Evolutionary conservation across 2,113 vertebrate species (phyloP).

Genomic region (Ondatra zibethicus): DNA sequence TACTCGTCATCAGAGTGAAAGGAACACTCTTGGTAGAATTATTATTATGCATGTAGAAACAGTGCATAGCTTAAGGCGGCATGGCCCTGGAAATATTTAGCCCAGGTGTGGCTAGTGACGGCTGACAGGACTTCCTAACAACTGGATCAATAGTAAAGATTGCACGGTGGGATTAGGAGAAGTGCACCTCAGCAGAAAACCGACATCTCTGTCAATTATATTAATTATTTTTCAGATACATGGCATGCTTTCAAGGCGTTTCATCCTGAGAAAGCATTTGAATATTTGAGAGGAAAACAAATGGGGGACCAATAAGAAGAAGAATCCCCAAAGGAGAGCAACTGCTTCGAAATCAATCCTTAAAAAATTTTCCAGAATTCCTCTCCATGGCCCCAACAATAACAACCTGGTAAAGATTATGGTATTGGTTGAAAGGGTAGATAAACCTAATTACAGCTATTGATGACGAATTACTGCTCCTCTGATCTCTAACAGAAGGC

Average conservation of each 20-base stretch:
- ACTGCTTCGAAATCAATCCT: slow-evolving; percentile 50
- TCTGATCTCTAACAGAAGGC: slow-evolving; percentile 48
- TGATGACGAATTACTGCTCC: slow-evolving; percentile 70
- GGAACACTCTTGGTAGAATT: not conserved
- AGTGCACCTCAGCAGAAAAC: slow-evolving; percentile 71
- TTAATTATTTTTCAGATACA: slow-evolving; percentile 75
- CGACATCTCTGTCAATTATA: slow-evolving; percentile 71
- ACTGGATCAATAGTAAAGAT: slow-evolving; percentile 76
- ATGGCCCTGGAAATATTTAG: not conserved
- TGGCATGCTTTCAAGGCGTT: slow-evolving; percentile 47
- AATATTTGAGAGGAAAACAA: slow-evolving; percentile 66
- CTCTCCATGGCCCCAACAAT: slow-evolving; percentile 38
- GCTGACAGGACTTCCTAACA: slow-evolving; percentile 65
- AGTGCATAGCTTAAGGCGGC: not conserved
- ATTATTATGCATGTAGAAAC: not conserved
- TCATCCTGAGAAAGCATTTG: slow-evolving; percentile 54
- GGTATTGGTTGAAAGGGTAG: slow-evolving; percentile 72
- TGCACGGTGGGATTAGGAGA: slow-evolving; percentile 69
- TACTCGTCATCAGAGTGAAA: not conserved
- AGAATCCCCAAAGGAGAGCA: not conserved
- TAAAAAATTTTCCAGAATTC: slow-evolving; percentile 65
- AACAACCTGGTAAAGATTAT: slow-evolving; percentile 64
- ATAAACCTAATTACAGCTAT: slow-evolving; percentile 74
- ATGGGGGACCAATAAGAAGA: not conserved
- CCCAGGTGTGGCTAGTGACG: not conserved